Conservation (phyloP, 2,113 vertebrate species). For the Barbus barbus region DNA sequence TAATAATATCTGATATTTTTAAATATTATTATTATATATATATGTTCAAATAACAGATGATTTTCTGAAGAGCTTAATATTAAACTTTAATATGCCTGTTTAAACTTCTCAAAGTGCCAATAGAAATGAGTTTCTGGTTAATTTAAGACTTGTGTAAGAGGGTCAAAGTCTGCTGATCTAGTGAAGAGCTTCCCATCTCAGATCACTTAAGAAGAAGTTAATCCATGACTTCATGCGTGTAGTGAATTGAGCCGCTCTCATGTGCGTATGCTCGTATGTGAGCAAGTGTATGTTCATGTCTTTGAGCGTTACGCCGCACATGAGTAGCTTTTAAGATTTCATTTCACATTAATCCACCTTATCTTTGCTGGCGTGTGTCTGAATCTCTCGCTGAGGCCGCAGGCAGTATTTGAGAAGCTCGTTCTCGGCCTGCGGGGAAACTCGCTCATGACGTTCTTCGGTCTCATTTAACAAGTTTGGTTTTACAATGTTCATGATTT, state of each 20-base stretch:
- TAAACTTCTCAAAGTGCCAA: not conserved
- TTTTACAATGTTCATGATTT: not conserved
- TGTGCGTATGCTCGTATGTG: not conserved
- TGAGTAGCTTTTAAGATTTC: slow-evolving; percentile 8
- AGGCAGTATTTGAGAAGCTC: slow-evolving; percentile 4
- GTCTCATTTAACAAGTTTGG: not conserved
- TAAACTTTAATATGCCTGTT: not conserved
- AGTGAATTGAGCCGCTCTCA: not conserved
- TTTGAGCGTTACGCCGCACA: not conserved
- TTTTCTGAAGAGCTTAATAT: no score
- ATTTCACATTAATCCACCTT: not conserved
- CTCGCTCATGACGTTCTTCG: not conserved
- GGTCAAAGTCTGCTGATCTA: not conserved
- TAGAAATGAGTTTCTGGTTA: not conserved
- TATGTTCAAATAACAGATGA: no score
- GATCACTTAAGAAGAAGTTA: slow-evolving; percentile 25
- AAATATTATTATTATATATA: no score
- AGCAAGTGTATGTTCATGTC: not conserved
- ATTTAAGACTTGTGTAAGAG: not conserved
- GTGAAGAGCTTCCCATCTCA: not conserved
- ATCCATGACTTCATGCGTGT: not conserved
- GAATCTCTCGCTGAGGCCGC: not conserved
- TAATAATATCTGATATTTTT: no score
- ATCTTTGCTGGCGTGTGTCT: not conserved
- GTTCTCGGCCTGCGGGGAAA: not conserved